Conservation (phyloP, 2,113 vertebrate genomes). For the Gnathochromis pfefferi region DNA sequence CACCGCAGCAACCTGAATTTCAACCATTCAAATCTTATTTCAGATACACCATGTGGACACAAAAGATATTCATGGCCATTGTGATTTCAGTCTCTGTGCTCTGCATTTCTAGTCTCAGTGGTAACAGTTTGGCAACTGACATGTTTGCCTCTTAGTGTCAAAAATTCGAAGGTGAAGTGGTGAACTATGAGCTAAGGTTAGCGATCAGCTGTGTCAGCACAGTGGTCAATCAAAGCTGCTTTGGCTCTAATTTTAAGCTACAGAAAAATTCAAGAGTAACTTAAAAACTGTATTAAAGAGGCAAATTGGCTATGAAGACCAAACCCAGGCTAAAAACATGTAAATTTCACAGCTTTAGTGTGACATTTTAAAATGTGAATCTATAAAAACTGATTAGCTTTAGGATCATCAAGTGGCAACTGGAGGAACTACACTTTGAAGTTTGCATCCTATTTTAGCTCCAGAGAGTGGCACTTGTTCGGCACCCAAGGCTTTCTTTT, state of each 20-base stretch:
- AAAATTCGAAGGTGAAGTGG: background rate
- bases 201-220: background rate
- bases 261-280: background rate
- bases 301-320: background rate
- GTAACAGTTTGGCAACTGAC: background rate
- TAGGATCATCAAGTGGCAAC: background rate
- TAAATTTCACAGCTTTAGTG: background rate
- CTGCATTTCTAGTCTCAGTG: background rate
- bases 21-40: background rate
- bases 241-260: background rate
- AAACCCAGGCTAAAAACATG: background rate
- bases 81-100: background rate
- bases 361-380: background rate
- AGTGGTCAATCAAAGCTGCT: background rate
- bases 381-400: background rate
- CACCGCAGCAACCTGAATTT: background rate
- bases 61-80: background rate
- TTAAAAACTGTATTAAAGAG: background rate
- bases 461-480: background rate
- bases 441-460: background rate
- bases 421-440: background rate
- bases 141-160: background rate
- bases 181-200: background rate
- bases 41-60: background rate
- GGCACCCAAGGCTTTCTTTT: background rate